phyloP scores from a whole-genome alignment of 53 echinoderm and acorn worm genomes.

The Antedon mediterranea region DNA sequence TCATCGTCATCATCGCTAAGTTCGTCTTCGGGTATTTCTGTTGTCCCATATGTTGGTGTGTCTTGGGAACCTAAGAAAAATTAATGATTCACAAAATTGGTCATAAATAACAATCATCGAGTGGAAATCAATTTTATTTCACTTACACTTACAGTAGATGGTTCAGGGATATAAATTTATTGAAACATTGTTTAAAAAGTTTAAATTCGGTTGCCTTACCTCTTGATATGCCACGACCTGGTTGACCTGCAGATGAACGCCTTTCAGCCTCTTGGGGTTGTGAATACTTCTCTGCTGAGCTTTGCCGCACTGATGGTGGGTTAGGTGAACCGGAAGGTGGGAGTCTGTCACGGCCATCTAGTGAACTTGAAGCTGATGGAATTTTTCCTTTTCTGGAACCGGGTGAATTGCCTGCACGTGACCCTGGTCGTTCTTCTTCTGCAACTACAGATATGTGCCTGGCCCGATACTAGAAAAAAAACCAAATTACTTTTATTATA shows the following conservation, averaged over 20 bases:
- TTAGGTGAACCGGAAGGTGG: conserved; percentile 15
- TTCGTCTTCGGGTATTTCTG: conserved; percentile 35
- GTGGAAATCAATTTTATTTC: no score
- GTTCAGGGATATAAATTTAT: no score
- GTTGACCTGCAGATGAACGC: conserved; percentile 19
- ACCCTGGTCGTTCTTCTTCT: conserved; percentile 7
- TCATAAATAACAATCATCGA: no score
- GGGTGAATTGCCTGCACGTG: conserved; percentile 27
- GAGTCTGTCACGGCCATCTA: no score
- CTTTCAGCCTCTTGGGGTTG: conserved; percentile 3
- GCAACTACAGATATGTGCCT: conserved; percentile 22
- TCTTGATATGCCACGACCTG: not conserved
- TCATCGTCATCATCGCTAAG: conserved; percentile 22
- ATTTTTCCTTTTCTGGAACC: no score
- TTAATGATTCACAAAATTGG: no score
- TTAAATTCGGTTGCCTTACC: no score
- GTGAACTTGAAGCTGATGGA: no score
- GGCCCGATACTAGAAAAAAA: conserved; percentile 20
- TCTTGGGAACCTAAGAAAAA: not conserved
- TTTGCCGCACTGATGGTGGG: conserved; percentile 4
- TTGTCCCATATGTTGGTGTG: conserved; percentile 9
- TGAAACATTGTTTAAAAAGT: no score
- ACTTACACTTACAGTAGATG: no score
- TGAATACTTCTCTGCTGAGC: not conserved
- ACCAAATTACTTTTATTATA: not conserved